Evolutionary conservation across 2,888 invertebrate genomes (phyloP), one percentile per base, ranked within the genome.

Genomic region (Ormyrus labotus): DNA sequence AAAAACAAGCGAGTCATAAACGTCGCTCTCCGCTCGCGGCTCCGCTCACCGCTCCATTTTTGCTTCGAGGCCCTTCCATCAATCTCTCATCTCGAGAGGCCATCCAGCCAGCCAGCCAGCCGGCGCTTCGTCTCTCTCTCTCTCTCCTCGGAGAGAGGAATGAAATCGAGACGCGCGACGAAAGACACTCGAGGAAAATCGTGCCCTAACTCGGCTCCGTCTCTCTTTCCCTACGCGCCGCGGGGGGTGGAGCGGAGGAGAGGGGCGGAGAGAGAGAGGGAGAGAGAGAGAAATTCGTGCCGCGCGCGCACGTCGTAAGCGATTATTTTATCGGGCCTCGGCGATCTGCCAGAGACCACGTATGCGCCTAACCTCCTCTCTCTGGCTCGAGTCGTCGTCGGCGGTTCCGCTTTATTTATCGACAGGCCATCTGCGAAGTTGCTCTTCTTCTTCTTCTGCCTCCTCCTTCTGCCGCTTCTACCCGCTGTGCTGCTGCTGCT

Each of bases 311-410:
- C 86, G 84, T 85, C 85, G 87, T 89, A 88, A 89, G 88, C 88
- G 89, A 89, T 90, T 89, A 89, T 89, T 89, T 89, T 88, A 89
- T 90, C 89, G 82, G 63, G 63, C 72, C 70, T 79, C 77, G 88
- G 88, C 89, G 85, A 90, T 89, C 88, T 88, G 88, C 89, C 88
- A 89, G 84, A 84, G 83, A 82, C 83, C 75, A 78, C 78, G 72
- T 61, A 79, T 61, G 13, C 60, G n/a, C 19, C 51, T 58, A 60
- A 34, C 69, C 64, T 51, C 64, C 34, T 11, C 57, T 58, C 71
- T 61, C 69, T 69, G 8, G 6, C 55, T 47, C 47, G 34, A 34
- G 34, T 34, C 34, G 34, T 34, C 34, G 34, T 45, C 6, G 48
- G n/a, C 10, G 47, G 34, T 5, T 55, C 8, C 50, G 64, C 55